Evolutionary conservation across 2,888 invertebrate genomes (phyloP).

Genomic region (Volucella inflata): DNA sequence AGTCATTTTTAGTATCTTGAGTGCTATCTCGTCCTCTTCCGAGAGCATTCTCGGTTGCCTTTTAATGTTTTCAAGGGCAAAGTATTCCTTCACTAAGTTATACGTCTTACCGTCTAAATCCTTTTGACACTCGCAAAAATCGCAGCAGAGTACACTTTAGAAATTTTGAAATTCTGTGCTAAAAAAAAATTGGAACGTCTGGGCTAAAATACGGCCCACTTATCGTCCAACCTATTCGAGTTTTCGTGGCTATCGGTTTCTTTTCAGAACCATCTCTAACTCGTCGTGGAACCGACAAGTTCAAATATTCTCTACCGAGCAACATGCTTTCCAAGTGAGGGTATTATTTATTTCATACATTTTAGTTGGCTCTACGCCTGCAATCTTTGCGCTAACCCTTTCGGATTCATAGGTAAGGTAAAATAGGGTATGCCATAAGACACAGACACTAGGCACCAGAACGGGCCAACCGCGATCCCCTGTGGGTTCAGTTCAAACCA

Average conservation of each 20-base stretch:
- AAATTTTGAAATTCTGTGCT: not conserved
- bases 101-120: constrained; percentile 8
- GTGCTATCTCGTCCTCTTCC: not conserved
- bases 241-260: not conserved
- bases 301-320: not conserved
- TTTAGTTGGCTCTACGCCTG: too few relatives aligned
- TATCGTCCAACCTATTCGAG: not conserved
- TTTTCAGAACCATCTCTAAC: constrained; percentile 3
- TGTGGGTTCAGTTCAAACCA: too few relatives aligned
- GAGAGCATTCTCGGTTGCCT: not conserved
- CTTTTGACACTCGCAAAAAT: constrained; percentile 3
- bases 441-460: too few relatives aligned
- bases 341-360: too few relatives aligned
- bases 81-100: constrained; percentile 1
- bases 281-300: constrained; percentile 3
- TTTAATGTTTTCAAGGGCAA: not conserved
- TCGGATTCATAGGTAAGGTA: not conserved
- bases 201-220: not conserved
- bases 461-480: too few relatives aligned
- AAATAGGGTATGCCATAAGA: too few relatives aligned
- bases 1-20: constrained; percentile 3
- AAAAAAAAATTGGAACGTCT: not conserved
- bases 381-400: constrained; percentile 1
- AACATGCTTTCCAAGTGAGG: not conserved
- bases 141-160: too few relatives aligned